Percentiles rank a stretch among this genome's conserved stretches.
phyloP scores from a whole-genome alignment of 2,113 vertebrate species.

The Kryptolebias marmoratus region DNA sequence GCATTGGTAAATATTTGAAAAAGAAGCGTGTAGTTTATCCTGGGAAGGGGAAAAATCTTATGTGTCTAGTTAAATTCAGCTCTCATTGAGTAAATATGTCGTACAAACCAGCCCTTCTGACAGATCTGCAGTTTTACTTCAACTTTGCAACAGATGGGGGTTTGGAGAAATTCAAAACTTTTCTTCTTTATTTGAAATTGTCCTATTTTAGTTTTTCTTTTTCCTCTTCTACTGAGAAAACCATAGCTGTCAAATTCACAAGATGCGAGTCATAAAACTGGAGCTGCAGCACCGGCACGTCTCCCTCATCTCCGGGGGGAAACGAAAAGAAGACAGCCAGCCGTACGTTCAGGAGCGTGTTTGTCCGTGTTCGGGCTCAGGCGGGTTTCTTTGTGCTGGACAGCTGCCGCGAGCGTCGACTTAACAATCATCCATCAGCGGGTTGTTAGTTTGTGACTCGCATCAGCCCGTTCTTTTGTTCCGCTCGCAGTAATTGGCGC shows the following conservation, averaged over 20 bases:
- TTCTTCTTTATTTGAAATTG: neutral
- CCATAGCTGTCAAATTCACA: neutral
- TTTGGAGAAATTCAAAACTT: neutral
- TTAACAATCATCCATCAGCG: conserved; percentile 67
- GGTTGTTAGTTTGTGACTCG: conserved; percentile 53
- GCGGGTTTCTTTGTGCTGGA: conserved; percentile 53
- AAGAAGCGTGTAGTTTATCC: conserved; percentile 39
- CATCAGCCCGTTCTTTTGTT: conserved; percentile 59
- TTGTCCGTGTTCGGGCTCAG: conserved; percentile 32
- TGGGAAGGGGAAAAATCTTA: conserved; percentile 27
- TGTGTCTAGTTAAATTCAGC: conserved; percentile 32
- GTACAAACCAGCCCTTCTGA: neutral
- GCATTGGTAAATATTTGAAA: conserved; percentile 54
- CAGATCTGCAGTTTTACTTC: neutral
- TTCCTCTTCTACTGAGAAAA: neutral
- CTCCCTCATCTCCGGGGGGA: neutral
- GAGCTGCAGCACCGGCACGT: no score
- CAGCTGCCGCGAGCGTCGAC: conserved; percentile 59
- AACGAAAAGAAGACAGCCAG: no score
- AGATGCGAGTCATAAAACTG: neutral
- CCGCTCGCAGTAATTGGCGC: conserved; percentile 58
- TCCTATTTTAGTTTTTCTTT: neutral
- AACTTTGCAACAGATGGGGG: neutral
- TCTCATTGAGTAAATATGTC: neutral
- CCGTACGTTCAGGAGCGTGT: conserved; percentile 7